phyloP scores from a whole-genome alignment of 2,113 vertebrate genomes.

The Calidris pygmaea region DNA sequence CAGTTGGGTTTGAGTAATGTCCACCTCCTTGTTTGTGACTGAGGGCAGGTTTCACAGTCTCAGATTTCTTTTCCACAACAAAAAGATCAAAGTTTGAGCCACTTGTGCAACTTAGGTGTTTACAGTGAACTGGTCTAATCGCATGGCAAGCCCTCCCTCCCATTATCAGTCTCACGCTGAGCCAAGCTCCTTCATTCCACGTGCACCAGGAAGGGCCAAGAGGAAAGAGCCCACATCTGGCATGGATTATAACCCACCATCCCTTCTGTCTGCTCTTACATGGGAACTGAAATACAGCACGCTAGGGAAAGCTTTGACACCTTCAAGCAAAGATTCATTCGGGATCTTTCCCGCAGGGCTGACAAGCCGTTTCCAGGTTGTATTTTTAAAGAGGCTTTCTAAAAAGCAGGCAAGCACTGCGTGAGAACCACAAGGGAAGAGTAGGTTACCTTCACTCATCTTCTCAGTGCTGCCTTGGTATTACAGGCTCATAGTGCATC shows the following conservation, averaged over 20 bases:
- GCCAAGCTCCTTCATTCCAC: slow-evolving; percentile 20
- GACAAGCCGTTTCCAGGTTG: neutral
- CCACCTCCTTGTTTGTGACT: slow-evolving; percentile 48
- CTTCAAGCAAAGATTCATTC: neutral
- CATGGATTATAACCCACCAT: neutral
- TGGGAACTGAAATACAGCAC: neutral
- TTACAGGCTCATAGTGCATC: neutral
- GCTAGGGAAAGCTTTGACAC: neutral
- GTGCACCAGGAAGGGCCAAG: neutral
- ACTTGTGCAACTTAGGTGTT: slow-evolving; percentile 68
- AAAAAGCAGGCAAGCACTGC: neutral
- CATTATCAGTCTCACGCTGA: slow-evolving; percentile 10
- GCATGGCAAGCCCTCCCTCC: slow-evolving; percentile 13
- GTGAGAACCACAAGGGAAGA: neutral
- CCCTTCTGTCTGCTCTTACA: neutral
- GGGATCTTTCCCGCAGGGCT: neutral
- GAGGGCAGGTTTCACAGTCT: slow-evolving; percentile 43
- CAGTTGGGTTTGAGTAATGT: slow-evolving; percentile 28
- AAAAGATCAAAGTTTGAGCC: slow-evolving; percentile 71
- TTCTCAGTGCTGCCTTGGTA: neutral
- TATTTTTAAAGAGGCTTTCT: neutral
- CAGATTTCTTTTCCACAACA: slow-evolving; percentile 60
- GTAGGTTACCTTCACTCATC: neutral
- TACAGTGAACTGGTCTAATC: slow-evolving; percentile 59
- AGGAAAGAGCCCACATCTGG: neutral